Evolutionary conservation across 2,888 invertebrate species (phyloP).

Genomic region (Caenorhabditis afra): DNA sequence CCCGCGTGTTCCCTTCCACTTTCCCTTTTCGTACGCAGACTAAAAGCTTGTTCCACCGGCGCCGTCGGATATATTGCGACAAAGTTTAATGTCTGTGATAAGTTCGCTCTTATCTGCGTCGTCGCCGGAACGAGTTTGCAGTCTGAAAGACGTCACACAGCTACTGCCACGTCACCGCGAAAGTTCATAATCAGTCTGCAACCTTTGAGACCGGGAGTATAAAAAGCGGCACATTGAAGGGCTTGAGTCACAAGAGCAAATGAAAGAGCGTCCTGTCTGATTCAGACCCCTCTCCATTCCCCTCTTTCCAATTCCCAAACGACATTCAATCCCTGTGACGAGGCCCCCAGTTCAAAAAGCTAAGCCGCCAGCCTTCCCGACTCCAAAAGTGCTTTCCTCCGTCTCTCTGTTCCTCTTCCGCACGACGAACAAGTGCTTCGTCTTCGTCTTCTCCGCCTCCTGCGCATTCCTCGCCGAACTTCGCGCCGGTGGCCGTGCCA

Average conservation of each 20-base stretch:
- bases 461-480: too few species aligned
- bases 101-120: not conserved
- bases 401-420: not conserved
- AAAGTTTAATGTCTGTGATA: not conserved
- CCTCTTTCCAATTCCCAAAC: not conserved
- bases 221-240: too few species aligned
- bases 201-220: too few species aligned
- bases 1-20: not conserved
- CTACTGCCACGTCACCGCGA: not conserved
- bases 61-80: not conserved
- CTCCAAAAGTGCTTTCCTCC: not conserved
- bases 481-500: constrained; percentile 11
- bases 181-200: too few species aligned
- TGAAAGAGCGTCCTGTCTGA: not conserved
- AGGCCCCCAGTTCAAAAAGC: too few species aligned
- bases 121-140: too few species aligned
- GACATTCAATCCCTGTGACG: constrained; percentile 18
- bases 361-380: too few species aligned
- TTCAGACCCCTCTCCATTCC: not conserved
- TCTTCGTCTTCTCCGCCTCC: too few species aligned
- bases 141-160: not conserved
- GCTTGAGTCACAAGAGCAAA: too few species aligned
- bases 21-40: not conserved
- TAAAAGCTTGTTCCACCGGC: not conserved
- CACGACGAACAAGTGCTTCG: too few species aligned